These are phyloP conservation scores for Salticus scenicus DNA, from an alignment of 2,888 invertebrate genomes.

Conservation along the genomic window DNA sequence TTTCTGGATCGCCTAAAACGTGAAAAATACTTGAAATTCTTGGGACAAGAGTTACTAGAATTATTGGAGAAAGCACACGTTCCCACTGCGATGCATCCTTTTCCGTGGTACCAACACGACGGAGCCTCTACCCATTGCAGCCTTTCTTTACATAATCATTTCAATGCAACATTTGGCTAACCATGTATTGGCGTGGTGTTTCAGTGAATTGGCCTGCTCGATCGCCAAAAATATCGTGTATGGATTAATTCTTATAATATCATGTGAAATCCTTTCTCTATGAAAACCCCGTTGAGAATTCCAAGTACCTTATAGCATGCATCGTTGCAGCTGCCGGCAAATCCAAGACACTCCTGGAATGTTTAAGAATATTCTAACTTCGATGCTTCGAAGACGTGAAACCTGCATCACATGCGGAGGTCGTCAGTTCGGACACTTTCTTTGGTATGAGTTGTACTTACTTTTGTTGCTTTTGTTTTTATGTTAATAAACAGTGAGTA, in stretches of 20 bases:
- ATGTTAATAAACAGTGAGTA: too few species aligned
- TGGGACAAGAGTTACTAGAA: too few species aligned
- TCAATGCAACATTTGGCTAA: constrained; percentile 5
- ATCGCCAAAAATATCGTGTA: neutral
- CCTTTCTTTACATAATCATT: neutral
- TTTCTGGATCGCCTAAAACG: constrained; percentile 69
- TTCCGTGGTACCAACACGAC: constrained; percentile 15
- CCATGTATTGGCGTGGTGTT: constrained; percentile 16
- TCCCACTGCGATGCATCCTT: neutral
- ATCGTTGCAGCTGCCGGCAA: constrained; percentile 4
- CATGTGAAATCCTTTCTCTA: neutral
- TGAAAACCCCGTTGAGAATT: neutral
- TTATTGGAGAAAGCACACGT: too few species aligned
- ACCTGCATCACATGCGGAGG: neutral
- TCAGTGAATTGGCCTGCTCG: neutral
- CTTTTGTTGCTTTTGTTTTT: neutral
- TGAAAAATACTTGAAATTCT: constrained; percentile 55
- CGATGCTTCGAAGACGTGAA: neutral
- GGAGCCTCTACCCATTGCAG: constrained; percentile 16
- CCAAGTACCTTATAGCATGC: constrained; percentile 10
- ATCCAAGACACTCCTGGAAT: neutral
- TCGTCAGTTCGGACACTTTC: constrained; percentile 16
- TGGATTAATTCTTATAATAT: neutral
- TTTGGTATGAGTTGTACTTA: too few species aligned
- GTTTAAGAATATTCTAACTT: neutral